Conservation (phyloP, 2,113 vertebrate species). For the Pteronura brasiliensis region DNA sequence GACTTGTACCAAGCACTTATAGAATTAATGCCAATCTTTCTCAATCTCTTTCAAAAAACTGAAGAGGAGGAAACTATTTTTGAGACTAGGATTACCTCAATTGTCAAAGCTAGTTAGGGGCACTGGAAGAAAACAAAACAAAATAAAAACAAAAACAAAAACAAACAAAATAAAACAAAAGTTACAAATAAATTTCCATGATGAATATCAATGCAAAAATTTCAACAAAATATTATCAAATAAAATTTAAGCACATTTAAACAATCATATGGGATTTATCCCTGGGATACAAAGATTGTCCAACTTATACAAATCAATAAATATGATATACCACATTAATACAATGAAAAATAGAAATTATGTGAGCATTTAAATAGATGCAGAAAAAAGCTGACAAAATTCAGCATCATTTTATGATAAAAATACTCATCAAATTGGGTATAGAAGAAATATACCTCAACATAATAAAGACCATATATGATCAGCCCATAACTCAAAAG, state of each 20-base stretch:
- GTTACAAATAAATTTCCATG: neutral
- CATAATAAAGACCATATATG: neutral
- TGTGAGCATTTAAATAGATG: neutral
- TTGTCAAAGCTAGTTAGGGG: neutral
- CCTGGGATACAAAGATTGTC: neutral
- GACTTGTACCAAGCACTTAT: neutral
- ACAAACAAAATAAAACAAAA: neutral
- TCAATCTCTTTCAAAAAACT: neutral
- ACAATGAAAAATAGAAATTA: neutral
- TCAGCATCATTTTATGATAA: neutral
- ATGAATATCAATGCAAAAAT: neutral
- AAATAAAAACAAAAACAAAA: neutral
- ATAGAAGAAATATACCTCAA: neutral
- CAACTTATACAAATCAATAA: neutral
- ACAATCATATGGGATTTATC: neutral
- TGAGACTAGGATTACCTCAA: neutral
- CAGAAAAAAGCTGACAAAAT: neutral
- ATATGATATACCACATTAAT: neutral
- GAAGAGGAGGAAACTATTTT: neutral
- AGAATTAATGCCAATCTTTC: neutral
- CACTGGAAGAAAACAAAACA: neutral
- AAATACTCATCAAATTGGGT: neutral
- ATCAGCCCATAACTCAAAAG: neutral
- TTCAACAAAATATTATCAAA: neutral
- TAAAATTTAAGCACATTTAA: neutral